A percentile compares a stretch with the other conserved stretches of the same genome.
Conservation (phyloP, 2,888 invertebrate genomes). For the Operophtera brumata region DNA sequence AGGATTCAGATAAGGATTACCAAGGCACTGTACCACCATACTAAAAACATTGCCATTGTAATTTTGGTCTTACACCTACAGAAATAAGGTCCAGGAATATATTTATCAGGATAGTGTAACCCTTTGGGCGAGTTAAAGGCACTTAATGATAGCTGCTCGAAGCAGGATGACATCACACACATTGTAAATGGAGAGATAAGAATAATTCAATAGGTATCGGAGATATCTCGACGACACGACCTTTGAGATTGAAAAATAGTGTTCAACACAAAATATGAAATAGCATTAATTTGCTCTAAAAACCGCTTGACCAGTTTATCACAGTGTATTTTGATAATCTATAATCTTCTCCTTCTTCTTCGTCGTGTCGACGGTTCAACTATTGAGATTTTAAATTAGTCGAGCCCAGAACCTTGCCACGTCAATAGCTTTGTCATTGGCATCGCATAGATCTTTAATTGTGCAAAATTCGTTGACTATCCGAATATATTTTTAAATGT, state of each 20-base stretch:
- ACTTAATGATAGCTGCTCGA: slow-evolving; percentile 64
- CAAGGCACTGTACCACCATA: slow-evolving; percentile 20
- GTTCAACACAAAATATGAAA: slow-evolving; percentile 20
- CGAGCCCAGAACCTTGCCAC: too few relatives aligned
- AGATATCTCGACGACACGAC: slow-evolving; percentile 53
- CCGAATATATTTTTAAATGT: too few relatives aligned
- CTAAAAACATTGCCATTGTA: slow-evolving; percentile 7
- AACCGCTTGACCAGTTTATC: too few relatives aligned
- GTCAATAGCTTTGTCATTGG: too few relatives aligned
- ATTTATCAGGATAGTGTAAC: slow-evolving; percentile 5
- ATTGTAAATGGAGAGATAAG: slow-evolving; percentile 63
- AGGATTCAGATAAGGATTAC: slow-evolving; percentile 57
- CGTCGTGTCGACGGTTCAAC: too few relatives aligned
- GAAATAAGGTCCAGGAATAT: not conserved
- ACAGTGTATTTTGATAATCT: too few relatives aligned
- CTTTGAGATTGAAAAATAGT: slow-evolving; percentile 37
- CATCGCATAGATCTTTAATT: too few relatives aligned
- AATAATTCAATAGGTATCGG: slow-evolving; percentile 58
- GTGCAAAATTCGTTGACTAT: too few relatives aligned
- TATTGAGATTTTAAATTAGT: too few relatives aligned
- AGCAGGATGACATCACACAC: slow-evolving; percentile 62
- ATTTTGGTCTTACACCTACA: slow-evolving; percentile 24
- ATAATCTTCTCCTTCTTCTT: too few relatives aligned
- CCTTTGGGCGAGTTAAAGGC: slow-evolving; percentile 47
- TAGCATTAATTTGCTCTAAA: too few relatives aligned